Evolutionary conservation across 2,888 invertebrate species (phyloP), one percentile per base, ranked within the genome.

Genomic region (Apamea monoglypha): DNA sequence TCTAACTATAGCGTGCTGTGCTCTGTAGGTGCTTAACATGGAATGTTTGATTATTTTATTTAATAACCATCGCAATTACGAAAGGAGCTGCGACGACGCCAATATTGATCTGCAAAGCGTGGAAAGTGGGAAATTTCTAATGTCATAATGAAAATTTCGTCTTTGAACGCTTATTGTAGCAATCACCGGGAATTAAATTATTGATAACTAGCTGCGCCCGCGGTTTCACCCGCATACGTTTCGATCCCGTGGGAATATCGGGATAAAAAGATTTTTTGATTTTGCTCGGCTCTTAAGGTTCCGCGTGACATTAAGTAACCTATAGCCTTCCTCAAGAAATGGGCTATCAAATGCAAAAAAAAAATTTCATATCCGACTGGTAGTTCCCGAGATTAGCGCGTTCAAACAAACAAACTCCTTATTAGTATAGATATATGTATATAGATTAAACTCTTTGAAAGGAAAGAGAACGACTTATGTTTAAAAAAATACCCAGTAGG

Each of bases 401-500:
- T 50, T 50, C 50, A 50, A 50, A 50, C 50, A 47, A 14, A 47
- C 50, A 50, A 50, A 50, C 18, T 50, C 18, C 50, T 53, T 53
- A 53, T 53, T 53, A 21, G 7, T 21, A 2, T 50, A 50, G n/a
- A n/a, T n/a, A n/a, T n/a, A n/a, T n/a, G n/a, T n/a, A 18, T 50
- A 50, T 50, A 56, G 56, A 56, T 56, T 56, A 25, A 56, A 56
- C 21, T n/a, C 1, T 32, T 32, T 16, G 12, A 40, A 25, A 53
- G 44, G 47, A 50, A 56, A 70, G 64, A 64, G 21, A 18, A 69
- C 64, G 4, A 59, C 12, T 63, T 40, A 61, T 14, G 14, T 63
- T 36, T n/a, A 40, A 56, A 72, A 76, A 72, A 84, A 66, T 53
- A 71, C 74, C 66, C 73, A 61, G 50, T 76, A 29, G 47, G 25